These are phyloP conservation scores for Coreoperca whiteheadi DNA, from an alignment of 2,113 vertebrate species.

Conservation along the genomic window DNA sequence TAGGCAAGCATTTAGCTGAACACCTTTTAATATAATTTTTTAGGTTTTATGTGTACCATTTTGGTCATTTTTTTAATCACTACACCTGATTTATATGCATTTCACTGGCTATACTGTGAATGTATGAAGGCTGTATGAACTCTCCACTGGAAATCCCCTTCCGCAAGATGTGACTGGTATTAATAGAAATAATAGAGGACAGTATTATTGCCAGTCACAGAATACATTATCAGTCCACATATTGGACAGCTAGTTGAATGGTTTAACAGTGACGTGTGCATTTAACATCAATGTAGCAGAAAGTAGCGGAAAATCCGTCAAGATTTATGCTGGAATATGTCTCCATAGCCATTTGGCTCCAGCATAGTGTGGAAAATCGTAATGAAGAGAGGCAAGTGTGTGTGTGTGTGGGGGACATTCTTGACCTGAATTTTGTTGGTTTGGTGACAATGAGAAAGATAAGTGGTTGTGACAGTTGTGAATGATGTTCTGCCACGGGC, in stretches of 20 bases:
- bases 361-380: conserved; percentile 71
- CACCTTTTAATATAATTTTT: background rate
- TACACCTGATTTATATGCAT: background rate
- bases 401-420: conserved; percentile 61
- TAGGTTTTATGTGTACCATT: background rate
- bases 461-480: conserved; percentile 96
- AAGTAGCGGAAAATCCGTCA: conserved; percentile 59
- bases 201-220: conserved; percentile 35
- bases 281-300: conserved; percentile 50
- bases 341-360: conserved; percentile 77
- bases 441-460: conserved; percentile 91
- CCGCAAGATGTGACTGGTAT: conserved; percentile 1
- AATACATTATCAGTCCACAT: conserved; percentile 26
- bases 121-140: background rate
- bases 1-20: conserved; percentile 4
- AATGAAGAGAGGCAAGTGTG: conserved; percentile 72
- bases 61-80: background rate
- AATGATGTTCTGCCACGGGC: conserved; percentile 91
- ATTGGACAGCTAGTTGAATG: conserved; percentile 10
- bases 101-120: conserved; percentile 8
- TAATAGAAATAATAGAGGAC: conserved; percentile 30
- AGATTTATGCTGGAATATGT: conserved; percentile 56
- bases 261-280: conserved; percentile 40
- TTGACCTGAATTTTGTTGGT: conserved; percentile 88
- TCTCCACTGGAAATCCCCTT: background rate